Base-by-base conservation (phyloP, 2,797 vertebrate species). In the Enteromius anoplus region DNA sequence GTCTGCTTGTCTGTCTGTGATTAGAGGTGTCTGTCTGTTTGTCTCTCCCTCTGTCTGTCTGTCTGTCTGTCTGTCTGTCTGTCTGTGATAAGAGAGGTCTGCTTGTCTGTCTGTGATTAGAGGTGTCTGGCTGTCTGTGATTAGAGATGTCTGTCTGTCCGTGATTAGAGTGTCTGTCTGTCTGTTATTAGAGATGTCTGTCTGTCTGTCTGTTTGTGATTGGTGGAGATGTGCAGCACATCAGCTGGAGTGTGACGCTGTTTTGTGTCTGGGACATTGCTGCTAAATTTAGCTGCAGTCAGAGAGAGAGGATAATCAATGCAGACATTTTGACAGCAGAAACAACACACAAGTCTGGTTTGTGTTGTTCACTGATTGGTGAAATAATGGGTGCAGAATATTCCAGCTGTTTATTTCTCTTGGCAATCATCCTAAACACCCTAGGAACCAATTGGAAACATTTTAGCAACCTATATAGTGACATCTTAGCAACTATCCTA, bases 231-330 rank as follows among this genome's bases (percentile, higher is more conserved):
- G 89, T 85, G 89, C 85, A 82, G 85, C 86, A 86, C 87, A 89
- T 91, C 90, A 89, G 88, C 91, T 89, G 86, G 87, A 86, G 72
- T 87, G 89, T 93, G 92, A 94, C 89, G 89, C 94, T 92, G 92
- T 37, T 4, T 87, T 86, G 85, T 82, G 91, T 93, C 92, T 93
- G 89, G 92, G 90, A 92, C 84, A 83, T 78, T 37, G 89, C 29
- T 85, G 85, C 92, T 93, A 93, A 91, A 92, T 94, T 92, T 94
- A 94, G 92, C 37, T 80, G 60, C 83, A 88, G 91, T 90, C 89
- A 62, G 58, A 26, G 58, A 60, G 23, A 86, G 47, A 40, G 69
- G 76, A 73, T 66, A 49, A 81, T 26, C 81, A 60, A 72, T 40
- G n/a, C 62, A 60, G 19, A 73, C 55, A 64, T 65, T 21, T 49